These are phyloP conservation scores for Lithosia quadra DNA, from an alignment of 2,888 invertebrate genomes.

Conservation along the genomic window DNA sequence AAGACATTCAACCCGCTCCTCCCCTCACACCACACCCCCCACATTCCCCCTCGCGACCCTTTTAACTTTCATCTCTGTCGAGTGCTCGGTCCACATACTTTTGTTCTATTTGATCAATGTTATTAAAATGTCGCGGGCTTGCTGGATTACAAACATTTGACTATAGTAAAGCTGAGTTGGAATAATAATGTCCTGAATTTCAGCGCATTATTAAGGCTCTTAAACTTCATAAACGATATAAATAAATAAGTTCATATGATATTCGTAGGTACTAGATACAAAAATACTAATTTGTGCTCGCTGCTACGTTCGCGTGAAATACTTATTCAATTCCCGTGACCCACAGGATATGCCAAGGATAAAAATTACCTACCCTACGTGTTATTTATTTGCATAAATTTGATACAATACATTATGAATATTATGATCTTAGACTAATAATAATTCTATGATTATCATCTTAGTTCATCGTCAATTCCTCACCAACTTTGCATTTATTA, in stretches of 20 bases:
- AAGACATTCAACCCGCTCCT: conserved; percentile 85
- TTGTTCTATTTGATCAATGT: conserved; percentile 88
- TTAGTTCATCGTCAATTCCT: too few species aligned
- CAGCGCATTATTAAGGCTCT: conserved; percentile 12
- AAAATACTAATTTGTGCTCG: not conserved
- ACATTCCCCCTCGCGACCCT: conserved; percentile 78
- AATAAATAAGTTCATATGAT: not conserved
- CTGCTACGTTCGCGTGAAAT: too few species aligned
- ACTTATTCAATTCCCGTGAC: too few species aligned
- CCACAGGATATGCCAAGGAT: too few species aligned
- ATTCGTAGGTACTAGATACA: not conserved
- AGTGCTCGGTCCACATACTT: conserved; percentile 87
- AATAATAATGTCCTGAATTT: conserved; percentile 46
- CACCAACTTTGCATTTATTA: too few species aligned
- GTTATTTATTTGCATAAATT: not conserved
- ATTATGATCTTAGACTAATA: not conserved
- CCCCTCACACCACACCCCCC: conserved; percentile 59
- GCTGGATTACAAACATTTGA: conserved; percentile 83
- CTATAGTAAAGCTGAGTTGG: conserved; percentile 72
- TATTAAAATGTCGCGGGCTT: conserved; percentile 86
- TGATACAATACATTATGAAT: not conserved
- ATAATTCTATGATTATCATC: too few species aligned
- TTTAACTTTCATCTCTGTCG: conserved; percentile 87
- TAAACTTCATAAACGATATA: not conserved
- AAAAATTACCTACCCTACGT: too few species aligned